Conservation (phyloP, 2,797 vertebrate species). For the Xenopus petersii region DNA sequence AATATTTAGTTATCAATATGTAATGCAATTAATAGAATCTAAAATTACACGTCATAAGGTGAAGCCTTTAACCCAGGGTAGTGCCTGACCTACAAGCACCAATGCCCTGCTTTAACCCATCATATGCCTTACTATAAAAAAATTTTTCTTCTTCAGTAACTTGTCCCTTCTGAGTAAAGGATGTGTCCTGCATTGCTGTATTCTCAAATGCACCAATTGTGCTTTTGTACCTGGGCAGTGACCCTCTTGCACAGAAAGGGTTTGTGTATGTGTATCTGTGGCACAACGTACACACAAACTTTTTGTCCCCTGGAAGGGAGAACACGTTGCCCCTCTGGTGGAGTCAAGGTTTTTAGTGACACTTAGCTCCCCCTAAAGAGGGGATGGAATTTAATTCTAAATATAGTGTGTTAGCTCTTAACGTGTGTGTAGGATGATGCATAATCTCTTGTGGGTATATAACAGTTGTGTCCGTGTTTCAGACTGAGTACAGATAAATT, state of each 20-base stretch:
- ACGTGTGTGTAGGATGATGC: slow-evolving; percentile 24
- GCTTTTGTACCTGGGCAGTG: too few species aligned
- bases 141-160: not conserved
- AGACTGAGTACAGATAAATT: slow-evolving; percentile 13
- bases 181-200: not conserved
- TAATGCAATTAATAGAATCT: not conserved
- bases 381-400: slow-evolving; percentile 6
- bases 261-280: not conserved
- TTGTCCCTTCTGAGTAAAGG: not conserved
- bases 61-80: slow-evolving; percentile 38
- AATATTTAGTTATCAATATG: not conserved
- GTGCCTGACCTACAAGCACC: not conserved
- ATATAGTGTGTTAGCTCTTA: slow-evolving; percentile 32
- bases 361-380: not conserved
- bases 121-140: slow-evolving; percentile 33
- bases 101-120: slow-evolving; percentile 13
- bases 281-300: too few species aligned
- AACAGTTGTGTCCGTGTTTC: slow-evolving; percentile 9
- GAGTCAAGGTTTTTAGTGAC: too few species aligned
- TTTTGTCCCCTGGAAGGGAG: too few species aligned
- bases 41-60: slow-evolving; percentile 2
- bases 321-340: too few species aligned
- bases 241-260: slow-evolving; percentile 12
- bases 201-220: not conserved
- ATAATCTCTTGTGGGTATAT: slow-evolving; percentile 25